phyloP scores from a whole-genome alignment of 2,797 vertebrate species.

The Pampus argenteus region DNA sequence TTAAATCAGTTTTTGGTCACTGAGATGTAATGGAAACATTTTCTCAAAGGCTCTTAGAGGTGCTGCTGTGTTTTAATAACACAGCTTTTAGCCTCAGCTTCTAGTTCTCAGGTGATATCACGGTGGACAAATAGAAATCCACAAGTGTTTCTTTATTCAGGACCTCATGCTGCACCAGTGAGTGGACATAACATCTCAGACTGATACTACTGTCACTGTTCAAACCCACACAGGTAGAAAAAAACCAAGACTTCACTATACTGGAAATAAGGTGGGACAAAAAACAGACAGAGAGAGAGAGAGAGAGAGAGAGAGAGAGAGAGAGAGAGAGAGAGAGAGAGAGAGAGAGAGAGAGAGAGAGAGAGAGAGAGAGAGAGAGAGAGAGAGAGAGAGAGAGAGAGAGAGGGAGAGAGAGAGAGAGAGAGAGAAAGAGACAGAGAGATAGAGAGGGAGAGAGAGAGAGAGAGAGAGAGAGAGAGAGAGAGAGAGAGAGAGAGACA shows the following conservation, averaged over 20 bases:
- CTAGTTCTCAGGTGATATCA: neutral
- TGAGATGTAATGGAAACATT: too few relatives aligned
- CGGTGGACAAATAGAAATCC: neutral
- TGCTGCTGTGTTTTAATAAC: too few relatives aligned
- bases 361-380: conserved; percentile 10
- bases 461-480: conserved; percentile 10
- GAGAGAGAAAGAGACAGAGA: conserved; percentile 8
- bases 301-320: neutral
- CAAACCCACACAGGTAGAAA: conserved; percentile 40
- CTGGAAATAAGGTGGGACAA: neutral
- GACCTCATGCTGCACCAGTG: conserved; percentile 31
- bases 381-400: neutral
- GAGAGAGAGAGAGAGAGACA: neutral
- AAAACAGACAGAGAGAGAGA: neutral
- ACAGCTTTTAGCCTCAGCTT: too few relatives aligned
- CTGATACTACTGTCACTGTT: conserved; percentile 26
- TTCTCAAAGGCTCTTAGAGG: neutral
- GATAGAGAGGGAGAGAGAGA: conserved; percentile 1
- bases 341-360: neutral
- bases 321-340: conserved; percentile 8
- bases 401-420: conserved; percentile 14
- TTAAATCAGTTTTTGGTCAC: neutral
- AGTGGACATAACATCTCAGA: conserved; percentile 29
- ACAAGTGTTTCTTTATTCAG: conserved; percentile 22
- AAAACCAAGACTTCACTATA: conserved; percentile 14